Percentiles rank a stretch among this genome's conserved stretches.
Evolutionary conservation across 2,113 vertebrate species (phyloP).

Genomic region (Gallinago jamesoni): DNA sequence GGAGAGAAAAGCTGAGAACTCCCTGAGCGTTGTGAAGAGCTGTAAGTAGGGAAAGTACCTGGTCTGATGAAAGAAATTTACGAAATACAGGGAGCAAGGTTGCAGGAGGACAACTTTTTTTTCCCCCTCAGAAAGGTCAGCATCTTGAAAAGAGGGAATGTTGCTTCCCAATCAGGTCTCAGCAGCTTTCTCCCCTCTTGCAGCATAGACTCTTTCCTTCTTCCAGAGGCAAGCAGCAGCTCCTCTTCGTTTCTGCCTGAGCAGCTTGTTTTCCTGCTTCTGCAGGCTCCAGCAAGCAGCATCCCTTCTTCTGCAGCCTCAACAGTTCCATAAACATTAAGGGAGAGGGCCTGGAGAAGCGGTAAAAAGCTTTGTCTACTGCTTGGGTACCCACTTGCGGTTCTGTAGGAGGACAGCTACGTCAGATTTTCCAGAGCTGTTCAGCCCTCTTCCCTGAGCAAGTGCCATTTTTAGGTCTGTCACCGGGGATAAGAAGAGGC

Average conservation of each 20-base stretch:
- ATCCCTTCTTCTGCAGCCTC: background rate
- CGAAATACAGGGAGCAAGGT: background rate
- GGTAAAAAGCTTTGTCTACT: background rate
- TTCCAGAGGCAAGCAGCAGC: background rate
- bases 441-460: background rate
- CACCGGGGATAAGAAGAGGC: background rate
- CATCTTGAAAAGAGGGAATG: background rate
- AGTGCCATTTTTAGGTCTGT: constrained; percentile 16
- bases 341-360: background rate
- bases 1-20: background rate
- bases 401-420: background rate
- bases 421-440: background rate
- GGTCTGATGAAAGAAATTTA: background rate
- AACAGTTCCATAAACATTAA: background rate
- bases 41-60: background rate
- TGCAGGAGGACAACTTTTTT: background rate
- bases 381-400: background rate
- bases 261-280: background rate
- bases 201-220: background rate
- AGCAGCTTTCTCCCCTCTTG: background rate
- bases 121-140: background rate
- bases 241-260: background rate
- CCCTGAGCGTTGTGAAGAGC: background rate
- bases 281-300: background rate
- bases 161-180: background rate